Percentiles rank a stretch among this genome's conserved stretches.
phyloP scores from a whole-genome alignment of 2,113 vertebrate genomes.

The Ictalurus punctatus region DNA sequence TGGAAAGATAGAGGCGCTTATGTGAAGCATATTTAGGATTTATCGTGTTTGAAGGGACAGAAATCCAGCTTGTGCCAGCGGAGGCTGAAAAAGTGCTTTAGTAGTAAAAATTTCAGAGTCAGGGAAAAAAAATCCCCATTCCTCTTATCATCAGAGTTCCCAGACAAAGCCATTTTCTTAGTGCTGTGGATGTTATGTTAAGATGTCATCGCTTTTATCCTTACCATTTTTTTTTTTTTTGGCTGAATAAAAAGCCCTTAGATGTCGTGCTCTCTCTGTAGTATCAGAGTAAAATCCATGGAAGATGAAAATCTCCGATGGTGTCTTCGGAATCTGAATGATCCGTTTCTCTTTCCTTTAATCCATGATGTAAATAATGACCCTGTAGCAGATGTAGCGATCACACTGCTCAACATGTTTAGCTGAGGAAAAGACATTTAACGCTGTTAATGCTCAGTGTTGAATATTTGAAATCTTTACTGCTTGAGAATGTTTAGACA shows the following conservation, averaged over 20 bases:
- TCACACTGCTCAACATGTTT: slow-evolving; percentile 6
- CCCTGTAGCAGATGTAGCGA: neutral
- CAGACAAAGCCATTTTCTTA: slow-evolving; percentile 15
- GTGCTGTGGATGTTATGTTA: neutral
- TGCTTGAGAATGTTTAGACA: slow-evolving; percentile 1
- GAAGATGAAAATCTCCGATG: neutral
- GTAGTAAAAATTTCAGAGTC: neutral
- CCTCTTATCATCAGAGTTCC: neutral
- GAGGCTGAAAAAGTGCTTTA: slow-evolving; percentile 26
- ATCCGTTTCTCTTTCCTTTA: neutral
- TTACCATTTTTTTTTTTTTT: neutral
- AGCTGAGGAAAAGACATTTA: slow-evolving; percentile 28
- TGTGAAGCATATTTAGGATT: slow-evolving; percentile 30
- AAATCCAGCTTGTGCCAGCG: slow-evolving; percentile 25
- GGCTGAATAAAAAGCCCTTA: neutral
- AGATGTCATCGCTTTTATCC: neutral
- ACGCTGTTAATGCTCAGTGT: slow-evolving; percentile 14
- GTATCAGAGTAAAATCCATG: neutral
- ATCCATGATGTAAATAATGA: slow-evolving; percentile 23
- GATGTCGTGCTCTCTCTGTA: neutral
- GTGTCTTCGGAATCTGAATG: slow-evolving; percentile 28
- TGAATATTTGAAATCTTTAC: slow-evolving; percentile 25
- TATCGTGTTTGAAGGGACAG: slow-evolving; percentile 15
- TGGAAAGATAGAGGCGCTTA: slow-evolving; percentile 14
- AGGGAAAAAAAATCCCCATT: neutral